A percentile compares a stretch with the other conserved stretches of the same genome.
These are phyloP conservation scores for Sphecodes monilicornis DNA, from an alignment of 2,888 invertebrate species.

Conservation along the genomic window DNA sequence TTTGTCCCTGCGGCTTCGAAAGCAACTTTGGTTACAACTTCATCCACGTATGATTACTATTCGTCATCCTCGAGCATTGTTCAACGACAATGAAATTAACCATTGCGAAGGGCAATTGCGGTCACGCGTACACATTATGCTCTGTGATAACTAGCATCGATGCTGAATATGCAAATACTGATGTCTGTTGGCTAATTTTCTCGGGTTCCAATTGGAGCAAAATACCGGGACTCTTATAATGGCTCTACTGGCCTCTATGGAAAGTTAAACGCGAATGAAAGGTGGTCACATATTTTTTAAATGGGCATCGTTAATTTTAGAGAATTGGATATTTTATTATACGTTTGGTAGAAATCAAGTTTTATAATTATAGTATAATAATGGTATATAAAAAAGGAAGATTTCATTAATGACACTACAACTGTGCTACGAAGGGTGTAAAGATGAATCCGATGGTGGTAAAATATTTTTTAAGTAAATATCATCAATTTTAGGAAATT, in stretches of 20 bases:
- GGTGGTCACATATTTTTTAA: background rate
- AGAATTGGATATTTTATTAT: background rate
- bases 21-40: slow-evolving; percentile 69
- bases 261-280: background rate
- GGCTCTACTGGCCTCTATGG: background rate
- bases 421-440: no score
- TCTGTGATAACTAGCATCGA: slow-evolving; percentile 2
- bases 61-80: slow-evolving; percentile 47
- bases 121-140: slow-evolving; percentile 25
- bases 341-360: no score
- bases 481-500: no score
- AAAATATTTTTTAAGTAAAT: no score
- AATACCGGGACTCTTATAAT: background rate
- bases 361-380: no score
- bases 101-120: background rate
- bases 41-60: slow-evolving; percentile 62
- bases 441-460: no score
- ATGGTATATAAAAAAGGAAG: no score
- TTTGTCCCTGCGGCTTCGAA: slow-evolving; percentile 79
- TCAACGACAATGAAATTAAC: slow-evolving; percentile 14
- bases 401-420: no score
- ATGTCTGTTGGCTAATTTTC: background rate
- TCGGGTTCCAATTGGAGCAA: background rate
- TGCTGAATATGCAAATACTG: background rate
- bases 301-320: background rate